Evolutionary conservation across 2,113 vertebrate genomes (phyloP), one percentile per base, ranked within the genome.

Genomic region (Motacilla alba): DNA sequence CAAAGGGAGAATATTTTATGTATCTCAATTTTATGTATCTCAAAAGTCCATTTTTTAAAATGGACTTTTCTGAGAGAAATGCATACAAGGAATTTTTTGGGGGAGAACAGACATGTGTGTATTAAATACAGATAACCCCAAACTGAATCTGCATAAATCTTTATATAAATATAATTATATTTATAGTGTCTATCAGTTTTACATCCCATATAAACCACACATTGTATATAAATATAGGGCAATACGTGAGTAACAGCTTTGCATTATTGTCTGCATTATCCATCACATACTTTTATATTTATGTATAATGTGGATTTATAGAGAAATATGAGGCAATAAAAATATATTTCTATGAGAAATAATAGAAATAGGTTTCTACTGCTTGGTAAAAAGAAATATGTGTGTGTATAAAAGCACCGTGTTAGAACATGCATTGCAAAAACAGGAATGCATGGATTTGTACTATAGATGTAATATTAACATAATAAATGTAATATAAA

Each of bases 21-120:
- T 7, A 4, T 6, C 20, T n/a, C 17, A 8, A 0, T 7, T 59
- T 68, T 4, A 37, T 17, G 12, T 6, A 4, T 7, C 17, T n/a
- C 17, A 7, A 1, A 55, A 33, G 8, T 21, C 53, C 31, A 33
- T 8, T 55, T 55, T 64, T 44, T 13, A 7, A 50, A 67, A n/a
- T 7, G 3, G 18, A 13, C 17, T 33, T 69, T 53, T 46, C 37
- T 28, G 11, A 63, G 11, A 11, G 20, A 23, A 62, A 67, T 24
- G 31, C 46, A 52, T 7, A 2, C 10, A n/a, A 21, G 33, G 27
- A 26, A 11, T 44, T 72, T 62, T 30, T 22, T 4, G 3, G 5
- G 17, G 26, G 8, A 74, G 49, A 50, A 28, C 24, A 60, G 30
- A 74, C 37, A 56, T 33, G 23, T 20, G 13, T 31, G 15, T 41